A percentile compares a stretch with the other conserved stretches of the same genome.
Conservation (phyloP, 2,888 invertebrate species). For the Megalurothrips usitatus region DNA sequence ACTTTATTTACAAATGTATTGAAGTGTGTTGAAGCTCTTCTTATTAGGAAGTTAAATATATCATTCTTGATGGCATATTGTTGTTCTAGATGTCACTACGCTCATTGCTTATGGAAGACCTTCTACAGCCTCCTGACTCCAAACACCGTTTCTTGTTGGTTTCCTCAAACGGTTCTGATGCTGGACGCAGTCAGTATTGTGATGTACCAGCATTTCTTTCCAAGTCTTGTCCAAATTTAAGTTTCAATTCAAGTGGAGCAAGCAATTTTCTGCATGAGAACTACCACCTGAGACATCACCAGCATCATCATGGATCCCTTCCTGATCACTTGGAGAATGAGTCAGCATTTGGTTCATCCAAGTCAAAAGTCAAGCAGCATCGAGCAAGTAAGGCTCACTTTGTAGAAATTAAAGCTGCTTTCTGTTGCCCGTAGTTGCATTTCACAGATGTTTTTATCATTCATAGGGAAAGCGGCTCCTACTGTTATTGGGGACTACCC, state of each 20-base stretch:
- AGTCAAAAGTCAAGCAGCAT: background rate
- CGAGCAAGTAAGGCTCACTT: background rate
- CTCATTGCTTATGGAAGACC: slow-evolving; percentile 86
- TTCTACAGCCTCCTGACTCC: slow-evolving; percentile 71
- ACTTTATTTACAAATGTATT: slow-evolving; percentile 22
- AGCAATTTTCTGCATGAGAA: slow-evolving; percentile 42
- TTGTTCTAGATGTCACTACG: slow-evolving; percentile 64
- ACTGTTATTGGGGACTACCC: slow-evolving; percentile 43
- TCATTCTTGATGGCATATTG: slow-evolving; percentile 17
- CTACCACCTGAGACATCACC: slow-evolving; percentile 37
- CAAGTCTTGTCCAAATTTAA: slow-evolving; percentile 75
- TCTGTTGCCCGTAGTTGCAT: background rate
- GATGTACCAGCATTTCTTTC: slow-evolving; percentile 57
- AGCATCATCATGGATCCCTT: slow-evolving; percentile 51
- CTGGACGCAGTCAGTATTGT: slow-evolving; percentile 28
- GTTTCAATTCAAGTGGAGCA: slow-evolving; percentile 43
- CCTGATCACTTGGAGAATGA: slow-evolving; percentile 57
- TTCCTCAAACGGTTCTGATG: slow-evolving; percentile 51
- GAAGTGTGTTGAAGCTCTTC: background rate
- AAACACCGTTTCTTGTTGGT: slow-evolving; percentile 80
- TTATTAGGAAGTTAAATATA: background rate
- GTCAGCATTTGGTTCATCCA: slow-evolving; percentile 47
- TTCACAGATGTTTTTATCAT: slow-evolving; percentile 30
- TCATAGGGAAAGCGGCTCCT: slow-evolving; percentile 33
- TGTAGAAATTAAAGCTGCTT: background rate